Conservation (phyloP, 2,113 vertebrate genomes). For the Electrona antarctica region DNA sequence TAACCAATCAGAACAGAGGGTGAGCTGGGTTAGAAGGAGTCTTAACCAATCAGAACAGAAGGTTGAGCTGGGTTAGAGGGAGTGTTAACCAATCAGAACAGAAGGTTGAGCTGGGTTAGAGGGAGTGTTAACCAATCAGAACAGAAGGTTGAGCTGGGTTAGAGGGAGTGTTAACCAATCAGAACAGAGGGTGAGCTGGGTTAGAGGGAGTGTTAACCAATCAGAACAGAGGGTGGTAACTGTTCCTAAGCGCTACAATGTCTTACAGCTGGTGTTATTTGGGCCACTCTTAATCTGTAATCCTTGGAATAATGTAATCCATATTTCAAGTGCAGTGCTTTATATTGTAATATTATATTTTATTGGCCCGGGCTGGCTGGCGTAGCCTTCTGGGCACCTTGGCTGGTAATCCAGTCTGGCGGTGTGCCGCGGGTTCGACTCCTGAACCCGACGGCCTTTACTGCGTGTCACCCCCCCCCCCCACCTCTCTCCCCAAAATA, state of each 20-base stretch:
- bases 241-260: constrained; percentile 2
- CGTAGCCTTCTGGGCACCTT: too few species aligned
- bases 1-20: constrained; percentile 13
- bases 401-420: too few species aligned
- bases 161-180: constrained; percentile 20
- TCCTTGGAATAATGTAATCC: constrained; percentile 38
- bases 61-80: background rate
- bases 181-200: background rate
- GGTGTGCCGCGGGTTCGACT: too few species aligned
- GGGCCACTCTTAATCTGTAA: constrained; percentile 1
- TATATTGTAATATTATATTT: too few species aligned
- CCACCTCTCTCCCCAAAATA: too few species aligned
- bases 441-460: too few species aligned
- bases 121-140: constrained; percentile 16
- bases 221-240: background rate
- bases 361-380: too few species aligned
- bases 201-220: constrained; percentile 6
- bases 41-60: background rate
- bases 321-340: constrained; percentile 1
- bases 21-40: constrained; percentile 1
- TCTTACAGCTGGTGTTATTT: too few species aligned
- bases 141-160: constrained; percentile 13
- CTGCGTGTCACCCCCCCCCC: too few species aligned
- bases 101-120: too few species aligned
- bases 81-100: constrained; percentile 21